A percentile compares a stretch with the other conserved stretches of the same genome.
Evolutionary conservation across 92 coral and sea anemone genomes (phyloP).

Genomic region (Meandrina meandrites): DNA sequence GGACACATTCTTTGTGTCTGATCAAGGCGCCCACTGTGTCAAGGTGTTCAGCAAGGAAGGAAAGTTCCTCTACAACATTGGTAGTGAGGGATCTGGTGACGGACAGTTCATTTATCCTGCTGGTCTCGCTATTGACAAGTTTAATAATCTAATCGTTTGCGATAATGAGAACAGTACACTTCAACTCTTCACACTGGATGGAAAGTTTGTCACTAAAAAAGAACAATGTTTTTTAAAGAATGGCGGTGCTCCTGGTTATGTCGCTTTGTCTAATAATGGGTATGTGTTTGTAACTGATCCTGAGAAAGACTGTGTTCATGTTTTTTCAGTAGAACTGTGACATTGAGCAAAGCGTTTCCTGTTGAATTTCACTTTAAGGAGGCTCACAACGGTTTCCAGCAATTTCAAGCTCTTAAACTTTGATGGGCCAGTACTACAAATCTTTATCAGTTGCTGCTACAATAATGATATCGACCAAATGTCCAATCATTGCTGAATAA

Average conservation of each 20-base stretch:
- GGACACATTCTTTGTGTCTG: conserved; percentile 6
- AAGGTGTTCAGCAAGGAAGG: conserved; percentile 55
- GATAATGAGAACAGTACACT: conserved; percentile 12
- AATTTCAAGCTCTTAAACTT: no score
- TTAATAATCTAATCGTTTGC: conserved; percentile 52
- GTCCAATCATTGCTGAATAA: no score
- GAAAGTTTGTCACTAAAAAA: background rate
- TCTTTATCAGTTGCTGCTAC: no score
- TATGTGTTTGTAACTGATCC: background rate
- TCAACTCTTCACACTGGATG: background rate
- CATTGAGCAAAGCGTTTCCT: background rate
- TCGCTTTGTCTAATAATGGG: background rate
- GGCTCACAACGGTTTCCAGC: no score
- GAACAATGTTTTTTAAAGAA: background rate
- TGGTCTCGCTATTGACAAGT: conserved; percentile 58
- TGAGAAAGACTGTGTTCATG: background rate
- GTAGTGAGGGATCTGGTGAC: conserved; percentile 35
- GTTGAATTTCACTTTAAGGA: no score
- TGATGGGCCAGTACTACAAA: no score
- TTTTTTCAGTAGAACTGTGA: background rate
- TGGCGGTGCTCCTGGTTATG: background rate
- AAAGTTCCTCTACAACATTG: conserved; percentile 32
- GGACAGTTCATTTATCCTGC: conserved; percentile 38
- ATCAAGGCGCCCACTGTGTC: background rate
- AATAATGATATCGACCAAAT: no score